Evolutionary conservation across 2,113 vertebrate species (phyloP).

Genomic region (Halcyon malimbica): DNA sequence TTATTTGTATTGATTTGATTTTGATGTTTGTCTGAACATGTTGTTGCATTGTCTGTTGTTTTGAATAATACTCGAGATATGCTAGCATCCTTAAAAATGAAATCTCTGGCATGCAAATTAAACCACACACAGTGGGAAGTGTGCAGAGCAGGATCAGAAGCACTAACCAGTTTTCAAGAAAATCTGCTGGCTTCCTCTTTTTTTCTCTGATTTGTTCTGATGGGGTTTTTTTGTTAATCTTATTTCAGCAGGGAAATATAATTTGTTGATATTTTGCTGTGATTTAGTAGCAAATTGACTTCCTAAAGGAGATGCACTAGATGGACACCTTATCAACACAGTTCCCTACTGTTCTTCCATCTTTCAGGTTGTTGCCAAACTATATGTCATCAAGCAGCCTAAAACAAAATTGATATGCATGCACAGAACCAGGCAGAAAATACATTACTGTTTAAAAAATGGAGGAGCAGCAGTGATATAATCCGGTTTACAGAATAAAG

Average conservation of each 20-base stretch:
- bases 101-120: not conserved
- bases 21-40: not conserved
- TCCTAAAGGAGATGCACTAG: not conserved
- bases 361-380: not conserved
- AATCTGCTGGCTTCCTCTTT: not conserved
- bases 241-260: not conserved
- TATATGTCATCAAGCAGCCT: not conserved
- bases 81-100: not conserved
- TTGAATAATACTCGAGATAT: not conserved
- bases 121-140: not conserved
- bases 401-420: not conserved
- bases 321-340: not conserved
- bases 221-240: not conserved
- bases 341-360: not conserved
- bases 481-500: not conserved
- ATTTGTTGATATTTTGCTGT: not conserved
- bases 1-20: not conserved
- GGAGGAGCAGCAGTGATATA: not conserved
- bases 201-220: not conserved
- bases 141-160: not conserved
- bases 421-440: not conserved
- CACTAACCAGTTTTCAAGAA: not conserved
- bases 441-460: not conserved
- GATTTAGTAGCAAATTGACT: not conserved
- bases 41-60: not conserved